Base-by-base conservation (phyloP, 2,888 invertebrate species). In the Ernsta delagoae region DNA sequence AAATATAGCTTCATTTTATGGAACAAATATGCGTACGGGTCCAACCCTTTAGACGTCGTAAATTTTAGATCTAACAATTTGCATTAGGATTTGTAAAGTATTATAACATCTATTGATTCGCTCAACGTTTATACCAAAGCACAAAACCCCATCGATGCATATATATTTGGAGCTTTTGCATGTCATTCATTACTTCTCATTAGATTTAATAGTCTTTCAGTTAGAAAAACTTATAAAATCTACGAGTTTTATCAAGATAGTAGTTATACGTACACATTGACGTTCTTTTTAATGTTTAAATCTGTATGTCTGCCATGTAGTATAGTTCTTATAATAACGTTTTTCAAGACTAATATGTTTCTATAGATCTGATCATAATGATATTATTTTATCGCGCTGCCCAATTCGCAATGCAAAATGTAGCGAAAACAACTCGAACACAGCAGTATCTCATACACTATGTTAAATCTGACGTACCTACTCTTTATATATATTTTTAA, bases 51-150 rank as follows among this genome's bases (percentile, higher is more conserved):
- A 92, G 90, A 86, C 85, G 80, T 88, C 87, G 89, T 90, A 88
- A 88, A 85, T 79, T 83, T 86, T 90, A 91, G 92, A 88, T 89
- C 87, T 91, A 90, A 90, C 85, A 83, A 68, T 87, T 90, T 84
- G 87, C 88, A 90, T 89, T 92, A 92, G 89, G 83, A 84, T 89
- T 69, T 88, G 85, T 90, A 90, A 89, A 87, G 79, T 90, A 90
- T 86, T 81, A 78, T 89, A 86, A 86, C 87, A 85, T 87, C 83
- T 86, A 86, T 86, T 84, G 86, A 91, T 90, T 92, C 92, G 92
- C 92, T 93, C 93, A 93, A 92, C 86, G 84, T 90, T 91, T 91
- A 93, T 93, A 93, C 92, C 92, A 93, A 93, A 93, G 93, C 92
- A 91, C 93, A 91, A 90, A 86, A 90, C 85, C 93, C 93, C 93